These are phyloP conservation scores for Diarsia rubi DNA, from an alignment of 2,888 invertebrate species.

Conservation along the genomic window DNA sequence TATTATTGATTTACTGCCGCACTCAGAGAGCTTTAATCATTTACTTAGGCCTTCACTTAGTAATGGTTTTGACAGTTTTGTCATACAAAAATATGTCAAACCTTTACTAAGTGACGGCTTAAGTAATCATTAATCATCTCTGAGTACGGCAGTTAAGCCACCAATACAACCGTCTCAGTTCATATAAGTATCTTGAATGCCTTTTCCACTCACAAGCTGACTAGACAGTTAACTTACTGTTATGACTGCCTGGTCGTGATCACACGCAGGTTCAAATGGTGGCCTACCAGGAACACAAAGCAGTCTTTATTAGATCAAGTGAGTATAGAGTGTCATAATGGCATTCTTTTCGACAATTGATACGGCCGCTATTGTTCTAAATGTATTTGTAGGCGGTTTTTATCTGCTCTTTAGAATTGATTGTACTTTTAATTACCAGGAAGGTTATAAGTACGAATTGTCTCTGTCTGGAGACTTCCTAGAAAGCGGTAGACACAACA, in stretches of 20 bases:
- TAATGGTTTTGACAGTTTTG: too few species aligned
- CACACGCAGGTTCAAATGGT: slow-evolving; percentile 33
- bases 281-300: slow-evolving; percentile 63
- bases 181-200: too few species aligned
- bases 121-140: too few species aligned
- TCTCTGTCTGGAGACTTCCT: slow-evolving; percentile 16
- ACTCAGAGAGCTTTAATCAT: too few species aligned
- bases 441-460: slow-evolving; percentile 32
- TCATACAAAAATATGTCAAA: too few species aligned
- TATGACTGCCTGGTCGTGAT: slow-evolving; percentile 14
- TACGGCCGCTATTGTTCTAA: slow-evolving; percentile 61
- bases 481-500: slow-evolving; percentile 28
- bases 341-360: slow-evolving; percentile 70
- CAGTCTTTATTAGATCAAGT: slow-evolving; percentile 65
- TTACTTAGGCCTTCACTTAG: too few species aligned
- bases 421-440: slow-evolving; percentile 38
- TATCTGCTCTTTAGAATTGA: slow-evolving; percentile 41
- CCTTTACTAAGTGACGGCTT: too few species aligned
- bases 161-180: too few species aligned
- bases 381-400: slow-evolving; percentile 51
- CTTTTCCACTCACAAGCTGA: too few species aligned
- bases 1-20: too few species aligned
- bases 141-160: too few species aligned
- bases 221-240: slow-evolving; percentile 26
- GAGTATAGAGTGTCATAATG: slow-evolving; percentile 68